Conservation (phyloP, 1,140 invertebrate genomes). For the Prorops nasuta region DNA sequence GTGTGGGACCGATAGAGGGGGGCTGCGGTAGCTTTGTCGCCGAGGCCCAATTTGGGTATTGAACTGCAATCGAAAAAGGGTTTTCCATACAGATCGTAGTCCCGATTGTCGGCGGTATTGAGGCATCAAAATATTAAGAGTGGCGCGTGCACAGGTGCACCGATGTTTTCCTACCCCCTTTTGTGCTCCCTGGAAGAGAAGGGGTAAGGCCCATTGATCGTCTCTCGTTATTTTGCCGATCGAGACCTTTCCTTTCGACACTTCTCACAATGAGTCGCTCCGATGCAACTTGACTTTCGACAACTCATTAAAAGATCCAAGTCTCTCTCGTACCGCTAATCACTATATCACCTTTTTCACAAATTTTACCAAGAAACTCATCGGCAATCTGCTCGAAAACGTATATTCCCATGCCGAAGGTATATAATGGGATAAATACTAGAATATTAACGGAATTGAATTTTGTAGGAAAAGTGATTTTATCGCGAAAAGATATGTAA, state of each 20-base stretch:
- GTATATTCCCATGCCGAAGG: no score
- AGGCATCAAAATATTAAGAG: conserved; percentile 53
- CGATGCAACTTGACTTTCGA: conserved; percentile 17
- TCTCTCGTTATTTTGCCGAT: conserved; percentile 1
- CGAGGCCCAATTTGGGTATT: conserved; percentile 51
- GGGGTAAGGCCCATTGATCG: not conserved
- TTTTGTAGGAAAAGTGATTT: no score
- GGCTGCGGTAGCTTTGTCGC: conserved; percentile 27
- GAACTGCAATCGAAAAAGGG: conserved; percentile 44
- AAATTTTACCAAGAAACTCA: no score
- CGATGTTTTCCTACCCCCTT: conserved; percentile 16
- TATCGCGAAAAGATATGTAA: no score
- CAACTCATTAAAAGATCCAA: conserved; percentile 18
- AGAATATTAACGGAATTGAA: no score
- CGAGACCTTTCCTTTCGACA: conserved; percentile 9
- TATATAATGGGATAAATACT: no score
- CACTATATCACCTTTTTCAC: no score
- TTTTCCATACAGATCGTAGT: conserved; percentile 24
- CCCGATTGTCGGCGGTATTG: conserved; percentile 47
- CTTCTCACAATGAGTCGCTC: conserved; percentile 12
- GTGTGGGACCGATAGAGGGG: conserved; percentile 13
- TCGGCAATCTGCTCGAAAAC: no score
- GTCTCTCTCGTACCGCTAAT: no score
- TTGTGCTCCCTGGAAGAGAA: conserved; percentile 1
- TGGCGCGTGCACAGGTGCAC: conserved; percentile 28